Base-by-base conservation (phyloP, 2,113 vertebrate genomes). In the Neolamprologus variostigma region DNA sequence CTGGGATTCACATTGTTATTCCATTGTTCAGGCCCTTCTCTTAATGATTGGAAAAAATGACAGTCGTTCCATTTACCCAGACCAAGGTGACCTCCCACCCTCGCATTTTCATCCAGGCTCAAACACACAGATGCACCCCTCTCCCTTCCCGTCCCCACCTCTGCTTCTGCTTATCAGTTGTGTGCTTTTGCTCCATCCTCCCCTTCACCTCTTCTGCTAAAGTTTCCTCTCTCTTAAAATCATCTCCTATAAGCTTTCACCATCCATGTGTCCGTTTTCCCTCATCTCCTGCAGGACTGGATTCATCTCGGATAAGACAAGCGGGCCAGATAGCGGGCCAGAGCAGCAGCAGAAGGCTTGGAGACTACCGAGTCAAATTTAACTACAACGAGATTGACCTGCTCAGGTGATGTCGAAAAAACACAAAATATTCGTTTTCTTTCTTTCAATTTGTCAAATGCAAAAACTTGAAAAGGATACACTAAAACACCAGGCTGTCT, bases 351-450 rank as follows among this genome's bases (percentile, higher is more conserved):
- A 96, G 99, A 80, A 97, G 98, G 81, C 98, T 99, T 5, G 99
- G 99, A 78, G 99, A 99, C 92, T 99, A 99, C 95, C 95, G 97
- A 90, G 97, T 98, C 87, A 99, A 99, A 87, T 98, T 98, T 0
- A 97, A 97, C 96, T 99, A 98, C 94, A 97, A 96, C 7, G 99
- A 99, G 91, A 97, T 98, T 14, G 98, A 99, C 55, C 89, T 98
- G 40, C 97, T 99, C 90, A 99, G 98, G 99, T 99, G 89, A 96
- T 9, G 40, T 4, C 3, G 19, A 21, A 73, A 42, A 85, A 28
- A 12, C 71, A 78, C 42, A 78, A 31, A 78, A 78, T 12, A 50
- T 11, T 1, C 0, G 1, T 76, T 50, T 76, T 47, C 9, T 68
- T 13, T 68, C 33, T 66, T 68, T 47, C 71, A 76, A 5, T 76